A percentile compares a stretch with the other conserved stretches of the same genome.
phyloP scores from a whole-genome alignment of 2,888 invertebrate species.

The Microlaimidae sp. region DNA sequence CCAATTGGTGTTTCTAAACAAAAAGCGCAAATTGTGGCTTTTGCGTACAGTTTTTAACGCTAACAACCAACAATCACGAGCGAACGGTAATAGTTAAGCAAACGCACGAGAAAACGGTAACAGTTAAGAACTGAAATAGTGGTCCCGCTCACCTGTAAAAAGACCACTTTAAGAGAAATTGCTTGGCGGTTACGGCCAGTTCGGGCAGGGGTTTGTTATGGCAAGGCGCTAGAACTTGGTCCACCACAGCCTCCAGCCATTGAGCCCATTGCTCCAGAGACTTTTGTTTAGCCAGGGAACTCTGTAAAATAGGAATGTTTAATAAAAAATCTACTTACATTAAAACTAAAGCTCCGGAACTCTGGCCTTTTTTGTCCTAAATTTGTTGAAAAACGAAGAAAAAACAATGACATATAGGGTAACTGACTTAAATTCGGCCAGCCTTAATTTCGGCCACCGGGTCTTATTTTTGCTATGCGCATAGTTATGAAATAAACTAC shows the following conservation, averaged over 20 bases:
- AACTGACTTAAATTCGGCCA: too few relatives aligned
- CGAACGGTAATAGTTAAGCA: not conserved
- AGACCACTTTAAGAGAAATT: constrained; percentile 93
- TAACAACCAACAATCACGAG: not conserved
- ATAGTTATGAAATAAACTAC: too few relatives aligned
- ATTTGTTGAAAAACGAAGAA: too few relatives aligned
- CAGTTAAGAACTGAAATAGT: constrained; percentile 6
- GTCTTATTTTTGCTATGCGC: too few relatives aligned
- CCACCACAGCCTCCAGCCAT: constrained; percentile 87
- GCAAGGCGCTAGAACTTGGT: constrained; percentile 68
- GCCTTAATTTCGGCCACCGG: too few relatives aligned
- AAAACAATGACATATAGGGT: too few relatives aligned
- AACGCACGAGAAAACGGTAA: not conserved
- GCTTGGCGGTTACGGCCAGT: constrained; percentile 65
- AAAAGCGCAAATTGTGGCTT: not conserved
- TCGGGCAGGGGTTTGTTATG: constrained; percentile 46
- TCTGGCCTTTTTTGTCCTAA: too few relatives aligned
- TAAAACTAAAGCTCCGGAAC: too few relatives aligned
- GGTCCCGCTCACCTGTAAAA: constrained; percentile 60
- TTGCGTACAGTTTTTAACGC: not conserved
- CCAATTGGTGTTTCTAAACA: too few relatives aligned
- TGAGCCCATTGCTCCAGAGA: constrained; percentile 90
- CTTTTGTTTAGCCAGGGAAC: constrained; percentile 58
- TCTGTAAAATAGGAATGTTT: constrained; percentile 45
- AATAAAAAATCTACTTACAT: too few relatives aligned